A percentile compares a stretch with the other conserved stretches of the same genome.
These are phyloP conservation scores for Ornithoptera alexandrae DNA, from an alignment of 2,888 invertebrate species.

Conservation along the genomic window DNA sequence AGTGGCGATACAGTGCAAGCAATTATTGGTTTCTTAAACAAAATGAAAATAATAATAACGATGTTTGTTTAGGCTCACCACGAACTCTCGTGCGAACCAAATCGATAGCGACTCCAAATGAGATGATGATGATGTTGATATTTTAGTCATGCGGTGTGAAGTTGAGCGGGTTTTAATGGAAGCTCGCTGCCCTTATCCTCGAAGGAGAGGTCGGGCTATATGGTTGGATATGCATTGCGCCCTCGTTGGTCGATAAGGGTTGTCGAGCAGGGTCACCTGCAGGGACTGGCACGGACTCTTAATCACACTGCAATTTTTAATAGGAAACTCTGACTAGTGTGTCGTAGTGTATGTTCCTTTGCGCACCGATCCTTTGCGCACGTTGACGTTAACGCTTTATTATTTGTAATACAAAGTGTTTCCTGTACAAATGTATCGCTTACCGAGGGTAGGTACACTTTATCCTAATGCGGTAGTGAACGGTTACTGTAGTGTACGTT, in stretches of 20 bases:
- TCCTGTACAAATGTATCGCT: constrained; percentile 29
- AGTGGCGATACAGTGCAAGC: too few species aligned
- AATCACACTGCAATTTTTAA: constrained; percentile 68
- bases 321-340: constrained; percentile 72
- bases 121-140: constrained; percentile 13
- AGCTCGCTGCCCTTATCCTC: constrained; percentile 46
- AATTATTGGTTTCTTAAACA: background rate
- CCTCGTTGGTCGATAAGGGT: constrained; percentile 44
- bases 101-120: constrained; percentile 14
- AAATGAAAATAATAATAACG: background rate
- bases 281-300: constrained; percentile 45
- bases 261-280: constrained; percentile 42
- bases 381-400: constrained; percentile 16
- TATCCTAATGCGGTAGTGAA: constrained; percentile 10
- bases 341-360: constrained; percentile 43
- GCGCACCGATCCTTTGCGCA: constrained; percentile 23
- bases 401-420: constrained; percentile 6
- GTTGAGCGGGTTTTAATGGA: constrained; percentile 17
- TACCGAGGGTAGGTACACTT: constrained; percentile 15
- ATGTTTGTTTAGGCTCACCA: background rate
- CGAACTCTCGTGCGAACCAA: background rate
- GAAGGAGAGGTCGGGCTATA: constrained; percentile 33
- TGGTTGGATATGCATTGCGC: constrained; percentile 41
- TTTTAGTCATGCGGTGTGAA: constrained; percentile 29
- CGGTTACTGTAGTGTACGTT: constrained; percentile 2